phyloP scores from a whole-genome alignment of 2,888 invertebrate species.

The Sericinus montela region DNA sequence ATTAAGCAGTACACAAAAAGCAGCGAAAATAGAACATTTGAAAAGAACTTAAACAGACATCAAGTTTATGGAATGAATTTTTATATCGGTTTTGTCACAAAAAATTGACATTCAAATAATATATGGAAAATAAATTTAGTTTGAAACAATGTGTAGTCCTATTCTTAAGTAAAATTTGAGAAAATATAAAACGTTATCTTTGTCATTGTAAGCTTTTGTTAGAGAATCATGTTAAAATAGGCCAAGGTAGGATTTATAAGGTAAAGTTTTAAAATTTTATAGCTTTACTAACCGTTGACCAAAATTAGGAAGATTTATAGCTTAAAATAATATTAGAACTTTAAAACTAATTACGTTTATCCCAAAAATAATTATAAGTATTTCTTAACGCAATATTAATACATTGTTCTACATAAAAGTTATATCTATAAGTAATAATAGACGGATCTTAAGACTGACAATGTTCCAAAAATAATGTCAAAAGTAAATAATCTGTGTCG shows the following conservation, averaged over 20 bases:
- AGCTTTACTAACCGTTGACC: constrained; percentile 44
- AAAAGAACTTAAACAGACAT: too few relatives aligned
- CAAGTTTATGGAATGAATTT: too few relatives aligned
- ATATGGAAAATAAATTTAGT: neutral
- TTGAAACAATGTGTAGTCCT: neutral
- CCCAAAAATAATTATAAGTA: neutral
- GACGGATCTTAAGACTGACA: constrained; percentile 71
- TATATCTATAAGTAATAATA: constrained; percentile 57
- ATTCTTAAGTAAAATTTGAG: neutral
- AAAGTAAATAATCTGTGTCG: constrained; percentile 37
- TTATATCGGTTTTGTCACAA: constrained; percentile 9
- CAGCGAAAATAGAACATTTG: too few relatives aligned
- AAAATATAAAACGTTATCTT: constrained; percentile 1
- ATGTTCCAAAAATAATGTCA: constrained; percentile 28
- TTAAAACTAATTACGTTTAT: constrained; percentile 1
- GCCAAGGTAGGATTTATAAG: constrained; percentile 13
- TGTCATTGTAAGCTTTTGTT: constrained; percentile 11
- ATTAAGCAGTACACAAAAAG: too few relatives aligned
- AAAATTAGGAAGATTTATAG: constrained; percentile 37
- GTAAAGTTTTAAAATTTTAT: constrained; percentile 20
- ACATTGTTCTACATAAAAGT: constrained; percentile 30
- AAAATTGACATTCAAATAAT: too few relatives aligned
- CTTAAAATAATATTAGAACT: constrained; percentile 23
- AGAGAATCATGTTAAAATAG: constrained; percentile 14
- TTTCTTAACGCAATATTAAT: constrained; percentile 29